Evolutionary conservation across 1,140 invertebrate genomes (phyloP).

Genomic region (Centruroides vittatus): DNA sequence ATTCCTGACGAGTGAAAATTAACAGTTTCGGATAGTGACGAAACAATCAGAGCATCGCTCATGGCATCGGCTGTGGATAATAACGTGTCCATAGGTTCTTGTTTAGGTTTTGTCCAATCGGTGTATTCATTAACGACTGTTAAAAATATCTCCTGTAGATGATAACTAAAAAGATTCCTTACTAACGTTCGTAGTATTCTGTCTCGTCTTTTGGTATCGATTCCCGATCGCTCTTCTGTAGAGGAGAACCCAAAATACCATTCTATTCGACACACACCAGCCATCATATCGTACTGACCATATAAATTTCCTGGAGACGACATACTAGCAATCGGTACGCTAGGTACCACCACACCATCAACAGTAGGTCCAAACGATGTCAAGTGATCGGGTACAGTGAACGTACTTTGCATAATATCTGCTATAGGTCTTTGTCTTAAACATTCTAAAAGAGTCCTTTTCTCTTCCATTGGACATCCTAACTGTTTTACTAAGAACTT

Average conservation of each 20-base stretch:
- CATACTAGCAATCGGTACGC: conserved; percentile 22
- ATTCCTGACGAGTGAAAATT: conserved; percentile 67
- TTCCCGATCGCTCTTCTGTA: conserved; percentile 82
- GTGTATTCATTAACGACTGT: conserved; percentile 96
- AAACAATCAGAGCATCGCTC: conserved; percentile 82
- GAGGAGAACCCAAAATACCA: conserved; percentile 38
- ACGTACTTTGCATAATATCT: conserved; percentile 42
- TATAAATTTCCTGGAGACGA: conserved; percentile 39
- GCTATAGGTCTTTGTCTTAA: conserved; percentile 52
- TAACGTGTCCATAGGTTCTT: conserved; percentile 80
- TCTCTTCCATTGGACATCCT: conserved; percentile 52
- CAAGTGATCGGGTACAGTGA: conserved; percentile 59
- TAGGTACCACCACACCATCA: conserved; percentile 44
- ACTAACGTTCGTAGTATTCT: conserved; percentile 82
- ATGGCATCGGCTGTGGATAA: conserved; percentile 83
- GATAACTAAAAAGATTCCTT: conserved; percentile 41
- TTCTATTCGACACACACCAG: conserved; percentile 39
- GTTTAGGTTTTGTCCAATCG: conserved; percentile 85
- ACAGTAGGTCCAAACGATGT: conserved; percentile 80
- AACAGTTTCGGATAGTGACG: conserved; percentile 78
- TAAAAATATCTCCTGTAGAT: conserved; percentile 75
- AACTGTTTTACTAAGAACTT: conserved; percentile 68
- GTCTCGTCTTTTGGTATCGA: conserved; percentile 54
- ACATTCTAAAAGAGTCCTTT: conserved; percentile 63
- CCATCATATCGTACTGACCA: conserved; percentile 50